Evolutionary conservation across 2,888 invertebrate genomes (phyloP).

Genomic region (Cephus runcator): DNA sequence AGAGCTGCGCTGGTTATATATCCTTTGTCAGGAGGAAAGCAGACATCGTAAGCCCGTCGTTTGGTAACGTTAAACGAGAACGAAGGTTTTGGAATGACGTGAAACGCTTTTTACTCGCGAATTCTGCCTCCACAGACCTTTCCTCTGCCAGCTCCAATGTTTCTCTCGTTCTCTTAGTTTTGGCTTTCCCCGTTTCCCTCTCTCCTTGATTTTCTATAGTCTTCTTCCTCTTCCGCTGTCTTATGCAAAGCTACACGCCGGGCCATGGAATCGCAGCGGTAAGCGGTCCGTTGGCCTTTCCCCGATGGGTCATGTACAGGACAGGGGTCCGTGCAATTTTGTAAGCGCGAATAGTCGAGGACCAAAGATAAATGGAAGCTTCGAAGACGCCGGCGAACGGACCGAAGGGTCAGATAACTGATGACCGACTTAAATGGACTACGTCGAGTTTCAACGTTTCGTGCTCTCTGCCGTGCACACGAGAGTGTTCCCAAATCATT

Average conservation of each 20-base stretch:
- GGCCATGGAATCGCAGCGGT: not conserved
- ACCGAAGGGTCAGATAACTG: conserved; percentile 5
- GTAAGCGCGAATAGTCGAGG: not conserved
- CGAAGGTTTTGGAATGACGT: conserved; percentile 12
- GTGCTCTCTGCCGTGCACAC: not conserved
- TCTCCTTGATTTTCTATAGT: not conserved
- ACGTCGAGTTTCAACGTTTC: not conserved
- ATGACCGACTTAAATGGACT: conserved; percentile 4
- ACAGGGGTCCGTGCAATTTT: conserved; percentile 1
- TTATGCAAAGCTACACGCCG: conserved; percentile 25
- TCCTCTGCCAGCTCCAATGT: not conserved
- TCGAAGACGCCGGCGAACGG: not conserved
- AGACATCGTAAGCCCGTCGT: conserved; percentile 29
- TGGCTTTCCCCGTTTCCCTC: conserved; percentile 3
- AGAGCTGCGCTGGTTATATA: conserved; percentile 17
- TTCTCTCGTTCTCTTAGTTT: conserved; percentile 2
- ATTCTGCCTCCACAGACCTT: not conserved
- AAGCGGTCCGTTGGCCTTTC: conserved; percentile 12
- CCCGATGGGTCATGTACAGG: not conserved
- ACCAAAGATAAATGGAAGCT: conserved; percentile 1
- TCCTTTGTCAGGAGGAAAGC: conserved; percentile 25
- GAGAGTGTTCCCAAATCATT: not conserved
- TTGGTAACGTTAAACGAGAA: conserved; percentile 30
- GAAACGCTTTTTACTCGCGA: not conserved
- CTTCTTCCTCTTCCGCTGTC: not conserved